phyloP scores from a whole-genome alignment of 2,888 invertebrate genomes.

The Drosophila antonietae region DNA sequence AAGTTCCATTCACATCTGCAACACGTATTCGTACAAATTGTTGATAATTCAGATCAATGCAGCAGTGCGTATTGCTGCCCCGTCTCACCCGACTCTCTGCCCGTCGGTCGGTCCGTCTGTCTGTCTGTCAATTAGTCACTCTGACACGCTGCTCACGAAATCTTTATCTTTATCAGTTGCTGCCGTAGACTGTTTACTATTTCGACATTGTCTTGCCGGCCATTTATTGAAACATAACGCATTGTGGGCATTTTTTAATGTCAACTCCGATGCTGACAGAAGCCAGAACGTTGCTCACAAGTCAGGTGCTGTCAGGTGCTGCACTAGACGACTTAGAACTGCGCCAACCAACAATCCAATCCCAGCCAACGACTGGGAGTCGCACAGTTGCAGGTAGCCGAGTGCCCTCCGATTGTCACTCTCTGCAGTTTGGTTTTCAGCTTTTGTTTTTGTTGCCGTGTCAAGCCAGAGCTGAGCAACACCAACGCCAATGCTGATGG shows the following conservation, averaged over 20 bases:
- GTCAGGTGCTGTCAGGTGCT: slow-evolving; percentile 19
- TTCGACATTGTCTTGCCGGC: slow-evolving; percentile 59
- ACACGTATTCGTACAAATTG: slow-evolving; percentile 70
- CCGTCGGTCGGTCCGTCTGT: neutral
- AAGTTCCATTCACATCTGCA: slow-evolving; percentile 24
- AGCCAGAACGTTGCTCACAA: slow-evolving; percentile 22
- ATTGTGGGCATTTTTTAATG: slow-evolving; percentile 72
- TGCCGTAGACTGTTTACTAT: slow-evolving; percentile 66
- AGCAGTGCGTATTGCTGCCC: slow-evolving; percentile 34
- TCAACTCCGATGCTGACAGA: slow-evolving; percentile 50
- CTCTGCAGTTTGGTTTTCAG: slow-evolving; percentile 13
- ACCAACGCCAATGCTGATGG: slow-evolving; percentile 75
- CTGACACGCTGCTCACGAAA: slow-evolving; percentile 57
- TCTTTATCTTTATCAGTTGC: slow-evolving; percentile 55
- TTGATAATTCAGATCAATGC: slow-evolving; percentile 73
- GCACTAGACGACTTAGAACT: slow-evolving; percentile 43
- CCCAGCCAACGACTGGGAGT: slow-evolving; percentile 48
- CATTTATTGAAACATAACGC: slow-evolving; percentile 78
- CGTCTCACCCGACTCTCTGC: neutral
- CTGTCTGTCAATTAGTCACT: slow-evolving; percentile 72
- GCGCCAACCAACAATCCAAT: slow-evolving; percentile 6
- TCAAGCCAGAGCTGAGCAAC: slow-evolving; percentile 46
- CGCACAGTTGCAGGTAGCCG: slow-evolving; percentile 77
- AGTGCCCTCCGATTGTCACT: slow-evolving; percentile 65
- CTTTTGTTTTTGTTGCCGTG: slow-evolving; percentile 20